These are phyloP conservation scores for Rhabditoides inermis DNA, from an alignment of 2,888 invertebrate genomes.

Conservation along the genomic window DNA sequence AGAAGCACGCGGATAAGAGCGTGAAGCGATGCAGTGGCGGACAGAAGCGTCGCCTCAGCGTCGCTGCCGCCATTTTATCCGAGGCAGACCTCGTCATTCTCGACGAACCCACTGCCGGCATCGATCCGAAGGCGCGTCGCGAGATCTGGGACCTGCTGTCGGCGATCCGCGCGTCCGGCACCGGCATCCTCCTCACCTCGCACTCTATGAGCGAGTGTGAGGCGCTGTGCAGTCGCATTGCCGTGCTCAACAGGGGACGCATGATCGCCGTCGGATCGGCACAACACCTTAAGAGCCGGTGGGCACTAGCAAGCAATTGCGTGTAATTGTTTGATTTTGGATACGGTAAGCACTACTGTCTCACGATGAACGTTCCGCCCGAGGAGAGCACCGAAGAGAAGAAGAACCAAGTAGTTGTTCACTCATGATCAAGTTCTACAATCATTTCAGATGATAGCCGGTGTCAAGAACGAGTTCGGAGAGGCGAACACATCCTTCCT, in stretches of 20 bases:
- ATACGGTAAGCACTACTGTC: too few relatives aligned
- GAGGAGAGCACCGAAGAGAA: too few relatives aligned
- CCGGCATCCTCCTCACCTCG: slow-evolving; percentile 56
- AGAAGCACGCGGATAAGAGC: slow-evolving; percentile 25
- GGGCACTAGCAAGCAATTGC: too few relatives aligned
- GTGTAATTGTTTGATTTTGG: too few relatives aligned
- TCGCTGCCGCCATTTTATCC: slow-evolving; percentile 70
- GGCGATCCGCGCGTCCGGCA: slow-evolving; percentile 16
- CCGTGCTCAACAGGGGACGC: slow-evolving; percentile 42
- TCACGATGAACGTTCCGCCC: too few relatives aligned
- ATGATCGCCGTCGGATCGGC: slow-evolving; percentile 44
- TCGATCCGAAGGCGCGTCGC: slow-evolving; percentile 62
- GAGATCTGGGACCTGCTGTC: slow-evolving; percentile 57
- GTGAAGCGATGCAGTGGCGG: slow-evolving; percentile 60
- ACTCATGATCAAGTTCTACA: too few relatives aligned
- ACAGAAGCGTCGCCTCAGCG: slow-evolving; percentile 71
- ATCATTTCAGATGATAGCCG: too few relatives aligned
- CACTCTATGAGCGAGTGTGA: slow-evolving; percentile 53
- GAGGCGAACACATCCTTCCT: too few relatives aligned
- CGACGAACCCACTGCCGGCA: slow-evolving; percentile 54
- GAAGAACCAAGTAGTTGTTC: too few relatives aligned
- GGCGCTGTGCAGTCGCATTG: slow-evolving; percentile 47
- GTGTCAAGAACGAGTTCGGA: too few relatives aligned
- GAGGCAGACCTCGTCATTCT: slow-evolving; percentile 66
- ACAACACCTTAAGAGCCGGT: slow-evolving; percentile 46